phyloP scores from a whole-genome alignment of 2,888 invertebrate species.

The Atethmia centrago region DNA sequence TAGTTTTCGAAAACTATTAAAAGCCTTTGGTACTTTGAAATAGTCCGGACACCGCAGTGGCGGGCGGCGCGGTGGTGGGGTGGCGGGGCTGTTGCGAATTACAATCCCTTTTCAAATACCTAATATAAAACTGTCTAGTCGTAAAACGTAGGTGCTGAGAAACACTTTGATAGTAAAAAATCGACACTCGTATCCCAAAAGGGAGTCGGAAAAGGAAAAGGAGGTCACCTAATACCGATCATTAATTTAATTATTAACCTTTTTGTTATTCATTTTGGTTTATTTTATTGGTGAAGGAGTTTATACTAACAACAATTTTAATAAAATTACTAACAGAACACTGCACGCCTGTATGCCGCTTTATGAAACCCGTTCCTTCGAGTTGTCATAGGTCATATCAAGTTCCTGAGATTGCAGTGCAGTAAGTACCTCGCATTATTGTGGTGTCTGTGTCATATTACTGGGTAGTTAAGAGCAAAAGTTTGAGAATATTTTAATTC shows the following conservation, averaged over 20 bases:
- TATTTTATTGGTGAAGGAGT: conserved; percentile 46
- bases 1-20: background rate
- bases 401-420: conserved; percentile 88
- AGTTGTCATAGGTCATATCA: conserved; percentile 83
- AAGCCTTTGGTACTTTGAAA: background rate
- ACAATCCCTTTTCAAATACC: background rate
- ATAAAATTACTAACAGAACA: conserved; percentile 86
- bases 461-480: conserved; percentile 13
- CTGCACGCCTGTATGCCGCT: conserved; percentile 90
- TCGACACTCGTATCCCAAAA: background rate
- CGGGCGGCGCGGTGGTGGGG: too few relatives aligned
- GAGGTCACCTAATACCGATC: conserved; percentile 42
- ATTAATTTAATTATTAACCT: conserved; percentile 11
- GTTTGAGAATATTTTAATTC: background rate
- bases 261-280: conserved; percentile 5
- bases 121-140: background rate
- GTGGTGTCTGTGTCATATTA: conserved; percentile 31
- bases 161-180: background rate
- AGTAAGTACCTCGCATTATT: conserved; percentile 82
- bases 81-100: background rate
- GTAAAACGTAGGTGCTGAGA: background rate
- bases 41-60: too few relatives aligned
- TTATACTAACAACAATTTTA: conserved; percentile 65
- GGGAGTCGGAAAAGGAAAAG: too few relatives aligned
- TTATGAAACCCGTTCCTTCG: conserved; percentile 87